Evolutionary conservation across 2,888 invertebrate genomes (phyloP).

Genomic region (Epinotia bilunana): DNA sequence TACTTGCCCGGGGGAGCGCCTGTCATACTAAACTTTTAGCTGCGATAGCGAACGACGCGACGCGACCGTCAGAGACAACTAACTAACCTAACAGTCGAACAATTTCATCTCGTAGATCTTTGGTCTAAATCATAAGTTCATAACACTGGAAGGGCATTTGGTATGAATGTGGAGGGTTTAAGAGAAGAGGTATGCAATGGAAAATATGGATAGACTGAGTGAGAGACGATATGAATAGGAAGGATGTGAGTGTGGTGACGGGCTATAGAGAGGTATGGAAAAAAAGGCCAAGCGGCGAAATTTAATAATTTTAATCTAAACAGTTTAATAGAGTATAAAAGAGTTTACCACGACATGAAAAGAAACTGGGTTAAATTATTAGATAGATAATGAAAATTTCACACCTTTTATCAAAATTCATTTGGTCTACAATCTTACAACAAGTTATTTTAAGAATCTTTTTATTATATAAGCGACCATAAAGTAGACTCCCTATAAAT

Average conservation of each 20-base stretch:
- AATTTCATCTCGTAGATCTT: background rate
- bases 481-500: background rate
- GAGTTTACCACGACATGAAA: background rate
- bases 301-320: no score
- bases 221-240: no score
- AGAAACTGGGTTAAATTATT: background rate
- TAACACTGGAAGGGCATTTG: no score
- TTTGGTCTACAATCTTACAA: background rate
- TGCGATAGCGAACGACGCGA: background rate
- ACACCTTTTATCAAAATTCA: background rate
- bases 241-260: no score
- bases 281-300: no score
- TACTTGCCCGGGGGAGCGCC: conserved; percentile 13
- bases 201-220: no score
- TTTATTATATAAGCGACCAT: background rate
- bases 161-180: no score
- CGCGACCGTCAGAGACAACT: background rate
- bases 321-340: no score
- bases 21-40: conserved; percentile 21
- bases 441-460: background rate
- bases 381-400: background rate
- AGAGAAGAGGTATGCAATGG: no score
- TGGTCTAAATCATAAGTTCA: no score
- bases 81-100: background rate
- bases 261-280: no score